Evolutionary conservation across 2,113 vertebrate species (phyloP).

Genomic region (Ptyas mucosa): DNA sequence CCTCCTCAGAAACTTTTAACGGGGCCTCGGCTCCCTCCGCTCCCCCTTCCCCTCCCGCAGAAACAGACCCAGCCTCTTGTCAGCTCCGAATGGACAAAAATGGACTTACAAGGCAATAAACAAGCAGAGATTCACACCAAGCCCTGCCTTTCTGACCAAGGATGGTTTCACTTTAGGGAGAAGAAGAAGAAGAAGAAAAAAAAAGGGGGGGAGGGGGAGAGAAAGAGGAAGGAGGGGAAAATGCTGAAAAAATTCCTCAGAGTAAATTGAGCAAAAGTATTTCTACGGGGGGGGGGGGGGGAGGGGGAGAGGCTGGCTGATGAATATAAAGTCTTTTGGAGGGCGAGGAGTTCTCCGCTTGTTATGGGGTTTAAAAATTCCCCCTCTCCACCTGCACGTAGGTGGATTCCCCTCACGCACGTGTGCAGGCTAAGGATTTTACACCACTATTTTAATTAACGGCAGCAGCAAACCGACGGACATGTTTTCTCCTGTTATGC

Average conservation of each 20-base stretch:
- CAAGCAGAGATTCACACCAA: conserved; percentile 1
- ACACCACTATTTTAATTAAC: background rate
- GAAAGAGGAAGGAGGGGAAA: conserved; percentile 8
- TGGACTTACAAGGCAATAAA: conserved; percentile 8
- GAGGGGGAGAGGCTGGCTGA: conserved; percentile 41
- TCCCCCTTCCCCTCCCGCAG: background rate
- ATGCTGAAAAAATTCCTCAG: conserved; percentile 59
- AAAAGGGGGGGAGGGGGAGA: background rate
- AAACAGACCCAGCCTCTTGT: background rate
- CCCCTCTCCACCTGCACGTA: background rate
- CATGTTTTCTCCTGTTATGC: background rate
- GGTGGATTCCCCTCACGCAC: background rate
- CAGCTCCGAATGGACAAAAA: background rate
- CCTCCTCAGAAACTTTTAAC: conserved; percentile 2
- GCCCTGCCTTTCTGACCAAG: conserved; percentile 19
- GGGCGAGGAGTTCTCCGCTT: conserved; percentile 45
- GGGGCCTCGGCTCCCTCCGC: background rate
- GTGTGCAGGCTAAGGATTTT: background rate
- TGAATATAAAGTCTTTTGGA: conserved; percentile 58
- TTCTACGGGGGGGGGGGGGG: conserved; percentile 54
- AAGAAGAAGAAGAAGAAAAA: too few species aligned
- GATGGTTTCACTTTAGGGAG: conserved; percentile 58
- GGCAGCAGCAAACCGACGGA: background rate
- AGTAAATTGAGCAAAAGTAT: conserved; percentile 63
- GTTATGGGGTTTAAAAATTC: conserved; percentile 31